Base-by-base conservation (phyloP, 1,140 invertebrate species). In the Tetragnatha versicolor region DNA sequence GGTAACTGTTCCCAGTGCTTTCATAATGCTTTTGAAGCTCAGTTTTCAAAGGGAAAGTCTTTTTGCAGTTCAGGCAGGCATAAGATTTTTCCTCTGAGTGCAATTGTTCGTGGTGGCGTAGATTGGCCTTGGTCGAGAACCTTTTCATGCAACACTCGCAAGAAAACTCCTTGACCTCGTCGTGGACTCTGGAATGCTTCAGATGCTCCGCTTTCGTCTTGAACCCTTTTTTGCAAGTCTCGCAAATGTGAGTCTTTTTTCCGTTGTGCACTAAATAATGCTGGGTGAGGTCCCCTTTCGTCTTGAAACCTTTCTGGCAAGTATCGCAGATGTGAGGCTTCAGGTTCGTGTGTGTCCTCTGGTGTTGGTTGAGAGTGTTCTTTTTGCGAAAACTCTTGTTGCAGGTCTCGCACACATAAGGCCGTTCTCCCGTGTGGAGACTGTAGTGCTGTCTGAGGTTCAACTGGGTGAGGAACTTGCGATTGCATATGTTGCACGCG, bases 211-310 rank as follows among this genome's bases (percentile, higher is more conserved):
- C 51, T 47, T 58, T 55, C 7, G 53, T 58, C 29, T 69, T 69
- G 29, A 88, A 88, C 1, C 85, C 82, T 81, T 87, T 86, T 2
- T 86, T 86, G 83, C 87, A 88, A 10, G 84, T 72, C n/a, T 85
- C 83, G 82, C 87, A 88, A 35, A 86, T 70, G 81, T 86, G 84
- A 33, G 82, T 82, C 66, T 85, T 84, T 42, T 85, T 82, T 27
- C 85, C 83, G n/a, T 83, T 83, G 77, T 88, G 87, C 14, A 85
- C 82, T 20, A 84, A 81, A 82, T 85, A 84, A 79, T 88, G 87
- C 12, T 84, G 82, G 33, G 84, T 82, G 12, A 88, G 81, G 27
- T 87, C 84, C 17, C 84, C 83, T 22, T 82, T 84, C 81, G 86
- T 86, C 27, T 84, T 82, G 79, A 88, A 88, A 12, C 81, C 77